These are phyloP conservation scores for Cephus spinipes DNA, from an alignment of 2,888 invertebrate genomes.

Conservation along the genomic window DNA sequence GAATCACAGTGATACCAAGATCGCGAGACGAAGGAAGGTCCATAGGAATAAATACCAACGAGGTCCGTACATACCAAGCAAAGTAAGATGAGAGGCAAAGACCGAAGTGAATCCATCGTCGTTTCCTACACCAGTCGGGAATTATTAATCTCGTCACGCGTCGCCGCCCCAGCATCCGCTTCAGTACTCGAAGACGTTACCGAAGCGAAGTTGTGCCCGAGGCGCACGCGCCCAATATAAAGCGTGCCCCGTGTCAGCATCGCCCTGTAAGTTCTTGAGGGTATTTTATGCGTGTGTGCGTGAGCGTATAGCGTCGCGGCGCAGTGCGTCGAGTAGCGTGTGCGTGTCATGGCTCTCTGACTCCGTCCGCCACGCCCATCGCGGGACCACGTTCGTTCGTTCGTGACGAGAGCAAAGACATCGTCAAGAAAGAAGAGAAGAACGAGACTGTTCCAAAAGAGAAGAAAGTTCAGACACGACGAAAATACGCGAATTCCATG, in stretches of 20 bases:
- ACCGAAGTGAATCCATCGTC: constrained; percentile 10
- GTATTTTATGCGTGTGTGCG: constrained; percentile 19
- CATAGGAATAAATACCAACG: not conserved
- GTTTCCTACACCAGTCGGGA: constrained; percentile 39
- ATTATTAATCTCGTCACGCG: constrained; percentile 55
- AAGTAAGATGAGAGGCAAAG: not conserved
- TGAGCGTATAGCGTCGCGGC: constrained; percentile 29
- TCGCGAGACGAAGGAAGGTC: no score
- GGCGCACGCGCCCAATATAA: constrained; percentile 35
- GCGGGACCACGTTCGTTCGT: constrained; percentile 55
- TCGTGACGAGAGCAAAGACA: constrained; percentile 56
- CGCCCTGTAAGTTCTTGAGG: constrained; percentile 23
- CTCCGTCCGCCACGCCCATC: constrained; percentile 60
- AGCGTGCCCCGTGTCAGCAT: constrained; percentile 39
- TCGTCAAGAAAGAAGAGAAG: constrained; percentile 6
- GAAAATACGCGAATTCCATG: constrained; percentile 5
- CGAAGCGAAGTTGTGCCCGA: constrained; percentile 12
- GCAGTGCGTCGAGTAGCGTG: constrained; percentile 11
- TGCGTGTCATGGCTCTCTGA: constrained; percentile 49
- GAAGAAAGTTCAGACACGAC: constrained; percentile 1
- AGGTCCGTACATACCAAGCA: not conserved
- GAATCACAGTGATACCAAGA: not conserved
- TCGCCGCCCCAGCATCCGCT: constrained; percentile 45
- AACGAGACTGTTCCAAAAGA: constrained; percentile 25
- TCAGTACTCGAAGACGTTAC: constrained; percentile 20